Base-by-base conservation (phyloP, 35 echinoderm and acorn worm species). In the Apostichopus californicus region DNA sequence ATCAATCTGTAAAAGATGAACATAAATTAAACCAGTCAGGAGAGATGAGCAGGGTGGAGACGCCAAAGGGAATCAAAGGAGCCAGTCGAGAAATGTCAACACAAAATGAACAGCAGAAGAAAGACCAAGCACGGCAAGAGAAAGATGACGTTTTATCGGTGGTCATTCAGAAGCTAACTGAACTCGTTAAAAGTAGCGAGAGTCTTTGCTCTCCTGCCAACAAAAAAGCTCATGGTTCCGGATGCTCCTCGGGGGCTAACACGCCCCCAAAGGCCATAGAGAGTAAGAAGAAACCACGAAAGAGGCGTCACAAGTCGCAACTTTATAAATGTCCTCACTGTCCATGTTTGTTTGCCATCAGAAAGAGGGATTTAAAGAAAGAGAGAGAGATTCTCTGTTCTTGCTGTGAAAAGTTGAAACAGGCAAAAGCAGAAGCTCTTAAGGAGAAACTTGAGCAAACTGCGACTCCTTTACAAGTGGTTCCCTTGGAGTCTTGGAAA, bases 91-190 rank as follows among this genome's bases (percentile, higher is more conserved):
- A 78, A 78, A 82, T 11, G 46, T 22, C 5, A 46, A 46, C 46
- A 5, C 9, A 53, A 46, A 57, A 9, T 10, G 80, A 55, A 57
- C 80, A 82, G 14, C 63, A 58, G n/a, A 85, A 5, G 12, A n/a
- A 24, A 82, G 58, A 46, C 65, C 60, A 86, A 6, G 77, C 78
- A 54, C 21, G 17, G 8, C 55, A 93, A 9, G 93, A 91, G 23
- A 96, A 99, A 90, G 95, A 94, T 92, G 97, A 99, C 77, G 97
- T 96, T 28, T 73, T 99, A 13, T 99, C 97, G 8, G 95, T 99
- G 8, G 97, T 99, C 13, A 99, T 99, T 58, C 87, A 99, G 92
- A 99, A 99, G 92, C 93, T 99, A 1, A 99, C 97, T 8, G 97
- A 99, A 71, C 83, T 99, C 8, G 97, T 99, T 5, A 86, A 95